These are phyloP conservation scores for Rhabdophis nuchalis DNA, from an alignment of 2,797 vertebrate genomes.

Conservation along the genomic window DNA sequence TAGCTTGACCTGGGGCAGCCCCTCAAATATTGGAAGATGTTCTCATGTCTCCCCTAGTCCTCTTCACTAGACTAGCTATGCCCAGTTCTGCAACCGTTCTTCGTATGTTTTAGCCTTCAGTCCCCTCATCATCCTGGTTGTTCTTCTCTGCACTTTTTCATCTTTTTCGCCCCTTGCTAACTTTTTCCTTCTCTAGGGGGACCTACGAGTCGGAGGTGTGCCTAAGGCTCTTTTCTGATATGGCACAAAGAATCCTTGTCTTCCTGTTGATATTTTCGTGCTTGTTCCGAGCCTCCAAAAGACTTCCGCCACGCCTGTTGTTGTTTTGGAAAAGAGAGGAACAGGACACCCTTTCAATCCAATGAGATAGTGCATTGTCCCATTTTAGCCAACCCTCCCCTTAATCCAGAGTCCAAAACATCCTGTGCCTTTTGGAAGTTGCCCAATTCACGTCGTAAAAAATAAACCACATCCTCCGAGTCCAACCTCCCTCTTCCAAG, in stretches of 20 bases:
- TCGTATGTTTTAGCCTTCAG: too few species aligned
- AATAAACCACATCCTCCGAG: not conserved
- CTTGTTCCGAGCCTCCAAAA: not conserved
- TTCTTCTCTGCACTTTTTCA: not conserved
- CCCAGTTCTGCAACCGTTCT: too few species aligned
- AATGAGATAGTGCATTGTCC: not conserved
- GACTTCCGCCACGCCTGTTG: not conserved
- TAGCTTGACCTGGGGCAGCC: too few species aligned
- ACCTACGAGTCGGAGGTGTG: not conserved
- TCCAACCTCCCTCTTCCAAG: not conserved
- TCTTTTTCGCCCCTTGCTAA: not conserved
- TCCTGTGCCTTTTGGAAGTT: not conserved
- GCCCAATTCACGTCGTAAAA: not conserved
- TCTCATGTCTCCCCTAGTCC: too few species aligned
- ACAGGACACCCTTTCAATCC: not conserved
- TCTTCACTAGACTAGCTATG: too few species aligned
- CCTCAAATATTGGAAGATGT: too few species aligned
- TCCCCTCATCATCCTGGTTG: too few species aligned
- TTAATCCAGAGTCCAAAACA: conserved; percentile 1
- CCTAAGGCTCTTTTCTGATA: not conserved
- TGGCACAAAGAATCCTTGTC: not conserved
- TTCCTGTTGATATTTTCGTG: not conserved
- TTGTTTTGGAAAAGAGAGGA: not conserved
- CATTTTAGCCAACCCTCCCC: not conserved
- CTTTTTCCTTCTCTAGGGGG: not conserved